These are phyloP conservation scores for Nesidiocoris tenuis DNA, from an alignment of 2,888 invertebrate genomes.

Conservation along the genomic window DNA sequence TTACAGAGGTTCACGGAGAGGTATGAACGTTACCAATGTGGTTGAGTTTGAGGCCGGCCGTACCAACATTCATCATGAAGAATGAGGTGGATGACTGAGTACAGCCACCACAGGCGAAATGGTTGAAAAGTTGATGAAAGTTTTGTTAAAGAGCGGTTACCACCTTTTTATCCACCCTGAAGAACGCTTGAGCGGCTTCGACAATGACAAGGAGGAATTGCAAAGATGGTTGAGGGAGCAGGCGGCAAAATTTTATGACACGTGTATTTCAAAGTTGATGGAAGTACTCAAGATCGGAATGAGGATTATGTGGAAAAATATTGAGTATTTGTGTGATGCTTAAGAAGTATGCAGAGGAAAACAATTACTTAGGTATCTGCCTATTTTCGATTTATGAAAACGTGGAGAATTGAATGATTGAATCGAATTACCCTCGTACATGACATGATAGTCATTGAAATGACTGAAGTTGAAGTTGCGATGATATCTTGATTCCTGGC, in stretches of 20 bases:
- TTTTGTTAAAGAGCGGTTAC: background rate
- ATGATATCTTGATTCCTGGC: too few species aligned
- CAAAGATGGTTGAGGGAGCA: slow-evolving; percentile 11
- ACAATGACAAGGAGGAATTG: slow-evolving; percentile 5
- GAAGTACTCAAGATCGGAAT: slow-evolving; percentile 5
- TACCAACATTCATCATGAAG: slow-evolving; percentile 10
- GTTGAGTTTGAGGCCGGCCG: background rate
- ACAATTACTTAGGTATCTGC: too few species aligned
- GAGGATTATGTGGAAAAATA: too few species aligned
- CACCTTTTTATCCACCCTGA: background rate
- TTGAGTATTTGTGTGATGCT: too few species aligned
- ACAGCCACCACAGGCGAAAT: background rate
- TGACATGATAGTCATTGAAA: too few species aligned
- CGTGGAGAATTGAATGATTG: too few species aligned
- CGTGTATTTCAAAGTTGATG: slow-evolving; percentile 9
- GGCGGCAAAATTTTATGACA: slow-evolving; percentile 4
- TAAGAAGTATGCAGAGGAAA: too few species aligned
- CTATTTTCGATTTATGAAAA: too few species aligned
- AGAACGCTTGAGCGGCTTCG: background rate
- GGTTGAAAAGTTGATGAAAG: background rate
- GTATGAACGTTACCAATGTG: background rate
- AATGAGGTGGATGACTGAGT: background rate
- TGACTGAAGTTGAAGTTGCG: too few species aligned
- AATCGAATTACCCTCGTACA: too few species aligned
- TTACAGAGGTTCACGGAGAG: too few species aligned